A percentile compares a stretch with the other conserved stretches of the same genome.
Conservation (phyloP, 2,113 vertebrate species). For the Gymnogyps californianus region DNA sequence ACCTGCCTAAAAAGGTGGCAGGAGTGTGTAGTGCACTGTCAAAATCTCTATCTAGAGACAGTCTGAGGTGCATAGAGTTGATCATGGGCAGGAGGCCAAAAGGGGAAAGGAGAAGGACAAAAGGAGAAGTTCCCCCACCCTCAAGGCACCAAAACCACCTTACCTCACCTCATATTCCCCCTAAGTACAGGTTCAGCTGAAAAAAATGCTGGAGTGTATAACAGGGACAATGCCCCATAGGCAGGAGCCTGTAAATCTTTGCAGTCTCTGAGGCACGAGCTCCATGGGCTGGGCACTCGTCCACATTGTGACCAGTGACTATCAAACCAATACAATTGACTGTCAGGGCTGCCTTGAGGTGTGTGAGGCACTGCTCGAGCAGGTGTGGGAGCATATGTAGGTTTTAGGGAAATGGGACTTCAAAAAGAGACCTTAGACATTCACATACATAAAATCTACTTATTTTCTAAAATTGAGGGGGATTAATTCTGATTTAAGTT, state of each 20-base stretch:
- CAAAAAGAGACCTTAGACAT: not conserved
- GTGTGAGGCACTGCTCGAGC: not conserved
- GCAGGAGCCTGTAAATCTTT: not conserved
- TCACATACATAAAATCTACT: not conserved
- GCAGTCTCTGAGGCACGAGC: not conserved
- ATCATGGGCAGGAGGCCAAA: not conserved
- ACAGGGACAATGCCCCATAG: not conserved
- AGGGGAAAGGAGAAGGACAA: not conserved
- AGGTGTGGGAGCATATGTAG: not conserved
- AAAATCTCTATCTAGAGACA: not conserved
- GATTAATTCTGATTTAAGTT: not conserved
- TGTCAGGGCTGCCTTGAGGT: not conserved
- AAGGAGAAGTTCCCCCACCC: not conserved
- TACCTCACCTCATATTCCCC: not conserved
- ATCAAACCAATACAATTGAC: not conserved
- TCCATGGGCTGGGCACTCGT: not conserved
- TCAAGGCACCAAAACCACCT: not conserved
- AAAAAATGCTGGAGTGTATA: not conserved
- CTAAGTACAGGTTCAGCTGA: not conserved
- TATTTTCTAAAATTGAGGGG: not conserved
- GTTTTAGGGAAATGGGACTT: not conserved
- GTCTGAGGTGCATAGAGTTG: not conserved
- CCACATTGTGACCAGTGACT: no score
- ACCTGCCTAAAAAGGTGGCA: not conserved
- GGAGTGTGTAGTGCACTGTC: not conserved